A percentile compares a stretch with the other conserved stretches of the same genome.
These are phyloP conservation scores for Tethya wilhelma DNA, from an alignment of 37 sponge, comb jelly and placozoan genomes.

Conservation along the genomic window DNA sequence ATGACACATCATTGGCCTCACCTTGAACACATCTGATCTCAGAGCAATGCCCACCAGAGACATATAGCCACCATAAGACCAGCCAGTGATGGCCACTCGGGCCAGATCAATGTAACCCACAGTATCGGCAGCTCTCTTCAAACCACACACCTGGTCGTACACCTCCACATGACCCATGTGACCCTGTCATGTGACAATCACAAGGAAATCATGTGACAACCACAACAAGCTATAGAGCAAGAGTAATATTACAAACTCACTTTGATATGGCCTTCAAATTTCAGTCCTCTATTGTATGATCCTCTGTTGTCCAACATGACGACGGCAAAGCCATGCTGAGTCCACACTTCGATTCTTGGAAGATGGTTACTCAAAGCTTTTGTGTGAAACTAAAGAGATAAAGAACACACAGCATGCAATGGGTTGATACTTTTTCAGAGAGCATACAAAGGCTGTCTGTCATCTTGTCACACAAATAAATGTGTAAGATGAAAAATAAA, in stretches of 20 bases:
- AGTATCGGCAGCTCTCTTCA: constrained; percentile 53
- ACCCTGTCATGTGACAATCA: constrained; percentile 1
- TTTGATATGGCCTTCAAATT: constrained; percentile 71
- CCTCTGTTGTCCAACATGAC: constrained; percentile 84
- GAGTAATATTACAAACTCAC: not conserved
- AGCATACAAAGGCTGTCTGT: not conserved
- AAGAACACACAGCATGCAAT: too few relatives aligned
- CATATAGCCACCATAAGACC: constrained; percentile 97
- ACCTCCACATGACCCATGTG: constrained; percentile 62
- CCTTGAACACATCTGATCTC: constrained; percentile 82
- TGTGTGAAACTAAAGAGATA: constrained; percentile 45
- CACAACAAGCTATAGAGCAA: not conserved
- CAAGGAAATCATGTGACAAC: not conserved
- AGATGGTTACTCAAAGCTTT: constrained; percentile 36
- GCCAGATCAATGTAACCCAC: constrained; percentile 62
- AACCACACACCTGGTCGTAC: constrained; percentile 79
- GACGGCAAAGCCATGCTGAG: constrained; percentile 69
- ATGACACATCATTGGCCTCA: constrained; percentile 5
- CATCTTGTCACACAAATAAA: not conserved
- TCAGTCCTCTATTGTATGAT: constrained; percentile 61
- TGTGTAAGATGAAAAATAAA: too few relatives aligned
- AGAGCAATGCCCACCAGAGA: constrained; percentile 82
- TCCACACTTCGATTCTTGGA: constrained; percentile 37
- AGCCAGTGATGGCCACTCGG: constrained; percentile 79
- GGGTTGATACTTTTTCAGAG: not conserved